Evolutionary conservation across 2,113 vertebrate species (phyloP).

Genomic region (Kryptolebias marmoratus): DNA sequence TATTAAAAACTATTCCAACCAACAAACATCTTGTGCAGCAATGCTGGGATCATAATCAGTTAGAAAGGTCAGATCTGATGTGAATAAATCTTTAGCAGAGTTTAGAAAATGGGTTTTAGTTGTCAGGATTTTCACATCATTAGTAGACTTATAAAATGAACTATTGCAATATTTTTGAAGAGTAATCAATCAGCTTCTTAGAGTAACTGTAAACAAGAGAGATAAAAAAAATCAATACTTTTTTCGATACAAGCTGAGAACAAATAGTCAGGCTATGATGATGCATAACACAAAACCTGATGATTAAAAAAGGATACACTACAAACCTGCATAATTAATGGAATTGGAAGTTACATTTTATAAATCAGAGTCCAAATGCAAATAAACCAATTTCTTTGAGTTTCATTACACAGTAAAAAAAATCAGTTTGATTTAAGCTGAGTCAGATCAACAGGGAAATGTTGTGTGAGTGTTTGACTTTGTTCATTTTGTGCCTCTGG

Average conservation of each 20-base stretch:
- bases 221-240: neutral
- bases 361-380: too few relatives aligned
- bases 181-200: neutral
- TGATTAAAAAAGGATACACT: too few relatives aligned
- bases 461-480: constrained; percentile 1
- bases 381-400: neutral
- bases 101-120: neutral
- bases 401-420: neutral
- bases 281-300: too few relatives aligned
- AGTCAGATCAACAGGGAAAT: neutral
- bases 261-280: neutral
- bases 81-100: neutral
- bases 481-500: neutral
- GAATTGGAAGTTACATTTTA: neutral
- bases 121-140: neutral
- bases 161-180: neutral
- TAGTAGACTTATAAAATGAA: neutral
- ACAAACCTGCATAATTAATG: too few relatives aligned
- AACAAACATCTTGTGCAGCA: neutral
- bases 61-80: neutral
- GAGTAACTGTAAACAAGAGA: neutral
- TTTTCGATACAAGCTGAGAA: too few relatives aligned
- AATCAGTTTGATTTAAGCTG: neutral
- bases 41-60: neutral
- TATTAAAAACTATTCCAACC: neutral